Conservation (phyloP, 2,888 invertebrate genomes). For the Drosophila dives region DNA sequence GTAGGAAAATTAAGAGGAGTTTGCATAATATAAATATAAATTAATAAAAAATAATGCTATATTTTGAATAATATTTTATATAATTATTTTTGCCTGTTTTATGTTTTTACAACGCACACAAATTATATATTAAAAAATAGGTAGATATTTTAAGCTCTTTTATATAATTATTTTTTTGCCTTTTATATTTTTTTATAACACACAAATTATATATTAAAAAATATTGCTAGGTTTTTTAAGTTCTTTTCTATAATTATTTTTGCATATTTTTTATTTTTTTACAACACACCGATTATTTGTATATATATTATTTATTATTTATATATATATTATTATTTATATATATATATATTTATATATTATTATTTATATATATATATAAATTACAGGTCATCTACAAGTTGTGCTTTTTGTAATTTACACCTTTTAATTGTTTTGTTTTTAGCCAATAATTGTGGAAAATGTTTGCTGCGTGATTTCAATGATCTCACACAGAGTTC, state of each 20-base stretch:
- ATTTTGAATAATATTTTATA: background rate
- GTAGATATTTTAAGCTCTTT: background rate
- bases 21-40: background rate
- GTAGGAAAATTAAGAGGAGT: background rate
- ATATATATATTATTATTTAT: background rate
- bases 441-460: slow-evolving; percentile 45
- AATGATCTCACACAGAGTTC: background rate
- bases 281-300: no score
- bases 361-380: background rate
- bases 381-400: background rate
- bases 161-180: background rate
- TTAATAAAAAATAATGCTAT: background rate
- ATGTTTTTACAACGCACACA: background rate
- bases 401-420: background rate
- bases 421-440: slow-evolving; percentile 19
- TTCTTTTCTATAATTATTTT: background rate
- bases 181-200: background rate
- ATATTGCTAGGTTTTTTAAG: background rate
- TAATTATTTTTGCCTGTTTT: background rate
- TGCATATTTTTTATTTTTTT: background rate
- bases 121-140: background rate
- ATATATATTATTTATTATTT: background rate
- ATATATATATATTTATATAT: background rate
- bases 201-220: background rate
- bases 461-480: slow-evolving; percentile 36